A percentile compares a stretch with the other conserved stretches of the same genome.
Conservation (phyloP, 2,113 vertebrate species). For the Pseudopodoces humilis region DNA sequence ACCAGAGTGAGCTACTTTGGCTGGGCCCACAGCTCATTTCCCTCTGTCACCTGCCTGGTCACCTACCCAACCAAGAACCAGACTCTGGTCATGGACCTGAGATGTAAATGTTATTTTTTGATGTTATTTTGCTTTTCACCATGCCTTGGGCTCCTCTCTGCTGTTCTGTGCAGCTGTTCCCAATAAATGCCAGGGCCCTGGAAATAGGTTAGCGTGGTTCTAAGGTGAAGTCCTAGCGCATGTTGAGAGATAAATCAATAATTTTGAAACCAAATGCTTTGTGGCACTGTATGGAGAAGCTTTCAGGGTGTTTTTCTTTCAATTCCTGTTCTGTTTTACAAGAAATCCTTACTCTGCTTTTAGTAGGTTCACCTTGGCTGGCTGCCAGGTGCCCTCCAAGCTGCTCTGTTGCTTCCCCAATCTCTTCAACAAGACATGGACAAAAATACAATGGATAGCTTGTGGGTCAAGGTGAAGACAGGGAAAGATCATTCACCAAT, state of each 20-base stretch:
- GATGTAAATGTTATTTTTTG: background rate
- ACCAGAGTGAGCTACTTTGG: constrained; percentile 13
- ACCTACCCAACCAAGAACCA: constrained; percentile 42
- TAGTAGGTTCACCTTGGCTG: background rate
- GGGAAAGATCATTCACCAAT: background rate
- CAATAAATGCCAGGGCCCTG: background rate
- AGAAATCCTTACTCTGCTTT: background rate
- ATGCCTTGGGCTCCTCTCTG: background rate
- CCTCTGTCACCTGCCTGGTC: constrained; percentile 39
- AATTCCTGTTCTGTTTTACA: background rate
- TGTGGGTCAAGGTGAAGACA: rapidly evolving
- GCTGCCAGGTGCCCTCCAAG: background rate
- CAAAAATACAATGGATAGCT: background rate
- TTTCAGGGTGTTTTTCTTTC: background rate
- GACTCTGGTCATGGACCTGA: background rate
- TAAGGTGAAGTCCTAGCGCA: background rate
- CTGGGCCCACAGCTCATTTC: background rate
- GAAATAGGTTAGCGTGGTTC: background rate
- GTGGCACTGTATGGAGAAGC: background rate
- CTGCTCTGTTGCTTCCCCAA: background rate
- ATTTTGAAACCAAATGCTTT: background rate
- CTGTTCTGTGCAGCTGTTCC: background rate
- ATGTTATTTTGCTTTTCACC: background rate
- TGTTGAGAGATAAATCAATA: background rate
- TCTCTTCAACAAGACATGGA: background rate